Evolutionary conservation across 2,888 invertebrate genomes (phyloP), one percentile per base, ranked within the genome.

Genomic region (Caenorhabditis sinica): DNA sequence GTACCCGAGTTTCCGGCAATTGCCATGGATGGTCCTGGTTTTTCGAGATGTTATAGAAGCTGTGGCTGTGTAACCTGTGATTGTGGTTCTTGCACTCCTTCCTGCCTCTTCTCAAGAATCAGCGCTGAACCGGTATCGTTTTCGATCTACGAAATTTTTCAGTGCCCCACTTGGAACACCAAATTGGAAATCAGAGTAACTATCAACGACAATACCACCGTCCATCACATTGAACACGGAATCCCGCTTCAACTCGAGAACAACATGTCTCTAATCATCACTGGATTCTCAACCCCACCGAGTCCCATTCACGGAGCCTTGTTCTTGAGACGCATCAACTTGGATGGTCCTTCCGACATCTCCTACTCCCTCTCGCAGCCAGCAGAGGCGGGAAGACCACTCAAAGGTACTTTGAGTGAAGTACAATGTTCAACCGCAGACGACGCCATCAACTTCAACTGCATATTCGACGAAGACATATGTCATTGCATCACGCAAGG

Each of bases 31-130:
- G 40, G 40, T 36, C 23, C 23, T 11, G 61, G 61, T 5, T 61
- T 20, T 13, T 11, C 20, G 1, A 33, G 61, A n/a, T 61, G 61
- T 13, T 61, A 61, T 20, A 5, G 20, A 20, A 36, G 23, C 15
- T 63, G 63, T 11, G 63, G 63, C 20, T 63, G 63, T 23, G 23
- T 63, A 9, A 43, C 63, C 40, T 63, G 63, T 25, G 23, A 20
- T 15, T 63, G 63, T 17, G 63, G 30, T 1, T 15, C 15, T 23
- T 63, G 63, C 28, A 23, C 25, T 6, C 63, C 63, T 9, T 63
- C 63, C 2, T 63, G 63, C 40, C 30, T 63, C 0, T 63, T 63
- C 13, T 63, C 63, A 20, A 30, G 63, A 43, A 33, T 63, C 20
- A 28, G 28, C 23, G 63, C 63, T 3, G 43, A 63, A 25, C 63